Evolutionary conservation across 2,797 vertebrate genomes (phyloP).

Genomic region (Anisognathus igniventris): DNA sequence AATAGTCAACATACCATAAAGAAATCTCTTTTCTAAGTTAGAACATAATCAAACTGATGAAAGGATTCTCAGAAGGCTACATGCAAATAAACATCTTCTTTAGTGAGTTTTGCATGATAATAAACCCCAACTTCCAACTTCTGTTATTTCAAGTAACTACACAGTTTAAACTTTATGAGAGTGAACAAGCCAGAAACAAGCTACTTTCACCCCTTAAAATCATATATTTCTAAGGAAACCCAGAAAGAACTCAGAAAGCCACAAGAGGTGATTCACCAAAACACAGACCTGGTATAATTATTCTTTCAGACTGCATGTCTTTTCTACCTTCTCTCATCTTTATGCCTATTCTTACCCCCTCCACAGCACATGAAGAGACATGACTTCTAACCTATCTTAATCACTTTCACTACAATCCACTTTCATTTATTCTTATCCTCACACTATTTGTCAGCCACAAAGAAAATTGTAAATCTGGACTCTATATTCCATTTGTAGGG

Average conservation of each 20-base stretch:
- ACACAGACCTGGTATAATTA: background rate
- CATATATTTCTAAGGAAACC: background rate
- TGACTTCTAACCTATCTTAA: background rate
- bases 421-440: background rate
- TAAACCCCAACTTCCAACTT: background rate
- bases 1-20: background rate
- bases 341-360: background rate
- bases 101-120: background rate
- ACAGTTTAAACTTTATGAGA: background rate
- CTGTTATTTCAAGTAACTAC: background rate
- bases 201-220: background rate
- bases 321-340: background rate
- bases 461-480: background rate
- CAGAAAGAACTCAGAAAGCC: background rate
- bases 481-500: background rate
- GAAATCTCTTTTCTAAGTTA: background rate
- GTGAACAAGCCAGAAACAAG: background rate
- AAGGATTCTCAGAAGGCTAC: background rate
- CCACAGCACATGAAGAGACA: background rate
- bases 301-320: background rate
- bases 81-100: background rate
- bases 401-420: background rate
- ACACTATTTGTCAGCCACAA: background rate
- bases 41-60: background rate
- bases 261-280: accelerated